These are phyloP conservation scores for Cardiocondyla obscurior DNA, from an alignment of 1,140 invertebrate species.

Conservation along the genomic window DNA sequence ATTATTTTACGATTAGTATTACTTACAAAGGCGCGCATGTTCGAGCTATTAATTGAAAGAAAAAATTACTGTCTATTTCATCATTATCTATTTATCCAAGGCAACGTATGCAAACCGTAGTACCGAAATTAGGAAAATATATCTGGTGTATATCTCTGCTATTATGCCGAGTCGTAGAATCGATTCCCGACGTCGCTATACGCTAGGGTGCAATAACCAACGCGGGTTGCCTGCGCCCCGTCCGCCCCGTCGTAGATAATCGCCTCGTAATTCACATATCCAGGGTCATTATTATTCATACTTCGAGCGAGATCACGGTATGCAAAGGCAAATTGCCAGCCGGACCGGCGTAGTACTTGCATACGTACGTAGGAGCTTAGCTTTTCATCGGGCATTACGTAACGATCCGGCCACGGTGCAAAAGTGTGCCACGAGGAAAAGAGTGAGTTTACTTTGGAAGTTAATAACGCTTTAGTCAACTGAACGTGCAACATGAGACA, in stretches of 20 bases:
- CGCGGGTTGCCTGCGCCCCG: background rate
- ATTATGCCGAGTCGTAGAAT: constrained; percentile 51
- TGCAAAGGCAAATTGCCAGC: constrained; percentile 69
- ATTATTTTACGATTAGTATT: background rate
- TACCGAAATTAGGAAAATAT: constrained; percentile 17
- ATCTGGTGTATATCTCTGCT: background rate
- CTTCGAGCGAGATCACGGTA: constrained; percentile 62
- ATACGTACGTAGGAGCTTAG: constrained; percentile 55
- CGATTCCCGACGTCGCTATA: constrained; percentile 48
- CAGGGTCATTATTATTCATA: constrained; percentile 70
- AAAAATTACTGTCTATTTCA: background rate
- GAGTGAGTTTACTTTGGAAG: constrained; percentile 61
- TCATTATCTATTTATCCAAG: background rate
- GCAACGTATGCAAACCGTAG: background rate
- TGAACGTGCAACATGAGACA: constrained; percentile 43
- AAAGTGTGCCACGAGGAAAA: constrained; percentile 38
- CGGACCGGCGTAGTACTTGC: constrained; percentile 38
- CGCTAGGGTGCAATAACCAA: constrained; percentile 61
- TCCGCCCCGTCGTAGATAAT: constrained; percentile 57
- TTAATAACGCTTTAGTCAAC: constrained; percentile 61
- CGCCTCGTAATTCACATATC: constrained; percentile 72
- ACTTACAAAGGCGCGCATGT: background rate
- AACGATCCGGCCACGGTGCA: constrained; percentile 37
- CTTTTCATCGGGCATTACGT: constrained; percentile 62
- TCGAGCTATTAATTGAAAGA: background rate